Base-by-base conservation (phyloP, 2,888 invertebrate genomes). In the Tricholauxania praeusta region DNA sequence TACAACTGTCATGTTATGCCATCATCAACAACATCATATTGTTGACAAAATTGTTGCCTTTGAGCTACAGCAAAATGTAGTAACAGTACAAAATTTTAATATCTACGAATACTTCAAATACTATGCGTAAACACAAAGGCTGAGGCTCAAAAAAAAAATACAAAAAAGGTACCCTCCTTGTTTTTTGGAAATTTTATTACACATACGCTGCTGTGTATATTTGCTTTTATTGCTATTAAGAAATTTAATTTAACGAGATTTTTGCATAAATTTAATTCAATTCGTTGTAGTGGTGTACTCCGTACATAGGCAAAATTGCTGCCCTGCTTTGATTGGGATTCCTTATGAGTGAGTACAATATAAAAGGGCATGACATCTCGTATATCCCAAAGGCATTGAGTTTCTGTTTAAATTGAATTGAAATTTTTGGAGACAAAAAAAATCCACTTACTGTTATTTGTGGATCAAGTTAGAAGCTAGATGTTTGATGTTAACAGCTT, bases 221-320 rank as follows among this genome's bases (percentile, higher is more conserved):
- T 39, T 39, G 39, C 39, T 51, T 64, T 57, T 68, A 15, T 19
- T 48, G 57, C 68, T 22, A 57, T 68, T 68, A 57, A 39, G 57
- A 68, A 68, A 68, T 68, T 68, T 68, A 68, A 68, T 68, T 68
- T 64, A 39, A 68, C 68, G 59, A 47, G 68, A 68, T 68, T 68
- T 57, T 47, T 68, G 68, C 68, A 68, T 57, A 57, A 55, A 57
- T 55, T 57, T 68, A 28, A n/a, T 52, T 64, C 53, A 53, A 17
- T 53, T 53, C 53, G 39, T 39, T 39, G 39, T 57, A 28, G 22
- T 22, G 57, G 12, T 28, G 22, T 57, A 15, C 19, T 12, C 14
- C 14, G 19, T 3, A 17, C 12, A 19, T 10, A n/a, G 12, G 53
- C 53, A 55, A 55, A 57, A 22, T 28, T 39, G 10, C 1, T 39